Evolutionary conservation across 2,888 invertebrate genomes (phyloP).

Genomic region (Eugnorisma glareosa): DNA sequence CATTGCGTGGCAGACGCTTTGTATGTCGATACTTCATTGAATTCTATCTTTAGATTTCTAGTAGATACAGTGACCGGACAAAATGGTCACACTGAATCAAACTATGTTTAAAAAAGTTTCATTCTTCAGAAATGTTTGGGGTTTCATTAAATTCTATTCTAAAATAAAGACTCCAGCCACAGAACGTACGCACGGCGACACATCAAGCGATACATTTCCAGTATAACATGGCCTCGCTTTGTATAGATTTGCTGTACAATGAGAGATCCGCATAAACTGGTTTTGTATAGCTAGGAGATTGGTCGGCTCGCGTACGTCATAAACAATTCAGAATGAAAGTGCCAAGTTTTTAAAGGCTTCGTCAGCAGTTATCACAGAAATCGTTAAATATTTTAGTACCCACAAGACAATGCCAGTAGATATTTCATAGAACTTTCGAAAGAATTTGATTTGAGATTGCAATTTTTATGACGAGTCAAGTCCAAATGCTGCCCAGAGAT

Average conservation of each 20-base stretch:
- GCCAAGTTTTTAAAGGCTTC: constrained; percentile 17
- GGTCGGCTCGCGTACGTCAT: too few relatives aligned
- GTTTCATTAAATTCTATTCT: neutral
- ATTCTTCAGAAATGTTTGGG: neutral
- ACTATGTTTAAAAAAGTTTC: neutral
- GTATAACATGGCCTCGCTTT: too few relatives aligned
- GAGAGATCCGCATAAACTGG: too few relatives aligned
- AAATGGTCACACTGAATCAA: neutral
- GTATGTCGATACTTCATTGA: constrained; percentile 11
- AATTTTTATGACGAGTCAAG: constrained; percentile 13
- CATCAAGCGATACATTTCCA: too few relatives aligned
- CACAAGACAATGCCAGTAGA: neutral
- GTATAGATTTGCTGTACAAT: too few relatives aligned
- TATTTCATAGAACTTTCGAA: constrained; percentile 9
- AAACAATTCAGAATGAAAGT: neutral
- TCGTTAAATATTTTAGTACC: constrained; percentile 43
- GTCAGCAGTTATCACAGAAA: neutral
- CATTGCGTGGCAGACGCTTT: neutral
- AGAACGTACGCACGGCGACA: too few relatives aligned
- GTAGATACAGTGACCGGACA: neutral
- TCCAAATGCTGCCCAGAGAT: neutral
- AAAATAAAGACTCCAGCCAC: neutral
- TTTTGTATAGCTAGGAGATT: too few relatives aligned
- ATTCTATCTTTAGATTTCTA: neutral
- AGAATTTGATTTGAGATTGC: constrained; percentile 15